These are phyloP conservation scores for Caenorhabditis sp. DNA, from an alignment of 2,888 invertebrate species.

Conservation along the genomic window DNA sequence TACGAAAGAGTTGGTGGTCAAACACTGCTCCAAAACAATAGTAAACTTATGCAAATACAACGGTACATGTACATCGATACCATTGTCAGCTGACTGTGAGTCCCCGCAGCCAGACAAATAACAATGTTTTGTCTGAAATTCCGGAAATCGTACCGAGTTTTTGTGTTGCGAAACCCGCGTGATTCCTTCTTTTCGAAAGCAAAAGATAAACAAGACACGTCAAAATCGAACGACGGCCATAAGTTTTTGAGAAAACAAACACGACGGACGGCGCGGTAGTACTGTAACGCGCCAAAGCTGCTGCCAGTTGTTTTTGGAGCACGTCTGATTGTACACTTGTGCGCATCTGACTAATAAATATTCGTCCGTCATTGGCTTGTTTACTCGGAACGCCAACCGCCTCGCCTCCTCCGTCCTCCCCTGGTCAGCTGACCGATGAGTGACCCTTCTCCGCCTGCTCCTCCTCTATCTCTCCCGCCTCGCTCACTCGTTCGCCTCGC, in stretches of 20 bases:
- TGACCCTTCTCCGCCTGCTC: constrained; percentile 46
- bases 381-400: constrained; percentile 25
- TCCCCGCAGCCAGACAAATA: constrained; percentile 33
- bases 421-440: constrained; percentile 49
- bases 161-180: constrained; percentile 2
- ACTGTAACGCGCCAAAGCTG: constrained; percentile 1
- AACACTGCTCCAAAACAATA: constrained; percentile 38
- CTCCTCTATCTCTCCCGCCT: constrained; percentile 5
- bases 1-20: constrained; percentile 4
- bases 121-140: constrained; percentile 10
- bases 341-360: constrained; percentile 42
- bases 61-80: neutral
- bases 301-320: constrained; percentile 7
- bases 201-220: constrained; percentile 30
- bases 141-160: constrained; percentile 11
- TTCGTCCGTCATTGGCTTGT: constrained; percentile 24
- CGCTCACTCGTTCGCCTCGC: too few species aligned
- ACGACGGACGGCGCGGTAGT: constrained; percentile 2
- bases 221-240: constrained; percentile 31
- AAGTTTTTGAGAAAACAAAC: constrained; percentile 45
- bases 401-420: constrained; percentile 13
- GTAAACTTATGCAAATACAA: constrained; percentile 46
- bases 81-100: constrained; percentile 33
- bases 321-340: neutral
- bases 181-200: constrained; percentile 8